phyloP scores from a whole-genome alignment of 2,113 vertebrate genomes.

The Pelecanus crispus region DNA sequence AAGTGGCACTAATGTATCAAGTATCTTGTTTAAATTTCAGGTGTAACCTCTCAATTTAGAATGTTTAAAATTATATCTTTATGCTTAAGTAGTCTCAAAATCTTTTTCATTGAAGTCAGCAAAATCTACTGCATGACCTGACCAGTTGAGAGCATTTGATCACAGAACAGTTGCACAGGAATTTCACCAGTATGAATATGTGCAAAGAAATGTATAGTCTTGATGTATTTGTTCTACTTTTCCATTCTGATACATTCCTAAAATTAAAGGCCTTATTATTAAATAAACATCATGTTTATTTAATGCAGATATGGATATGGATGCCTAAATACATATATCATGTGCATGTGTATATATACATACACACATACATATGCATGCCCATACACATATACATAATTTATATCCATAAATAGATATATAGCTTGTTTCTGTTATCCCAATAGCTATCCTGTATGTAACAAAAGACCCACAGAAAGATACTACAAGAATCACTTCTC shows the following conservation, averaged over 20 bases:
- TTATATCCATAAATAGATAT: not conserved
- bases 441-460: not conserved
- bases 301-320: not conserved
- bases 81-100: not conserved
- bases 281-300: not conserved
- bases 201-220: not conserved
- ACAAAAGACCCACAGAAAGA: not conserved
- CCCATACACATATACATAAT: not conserved
- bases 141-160: not conserved
- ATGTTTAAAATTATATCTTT: not conserved
- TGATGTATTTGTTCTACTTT: not conserved
- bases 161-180: not conserved
- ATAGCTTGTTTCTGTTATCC: not conserved
- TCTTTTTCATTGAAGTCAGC: not conserved
- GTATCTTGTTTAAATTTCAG: not conserved
- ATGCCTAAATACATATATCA: not conserved
- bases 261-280: not conserved
- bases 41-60: not conserved
- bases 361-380: not conserved
- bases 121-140: not conserved
- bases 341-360: rapidly evolving
- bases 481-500: not conserved
- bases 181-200: not conserved
- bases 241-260: not conserved
- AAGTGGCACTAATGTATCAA: not conserved